These are phyloP conservation scores for Paramormyrops kingsleyae DNA, from an alignment of 2,113 vertebrate genomes.

Conservation along the genomic window DNA sequence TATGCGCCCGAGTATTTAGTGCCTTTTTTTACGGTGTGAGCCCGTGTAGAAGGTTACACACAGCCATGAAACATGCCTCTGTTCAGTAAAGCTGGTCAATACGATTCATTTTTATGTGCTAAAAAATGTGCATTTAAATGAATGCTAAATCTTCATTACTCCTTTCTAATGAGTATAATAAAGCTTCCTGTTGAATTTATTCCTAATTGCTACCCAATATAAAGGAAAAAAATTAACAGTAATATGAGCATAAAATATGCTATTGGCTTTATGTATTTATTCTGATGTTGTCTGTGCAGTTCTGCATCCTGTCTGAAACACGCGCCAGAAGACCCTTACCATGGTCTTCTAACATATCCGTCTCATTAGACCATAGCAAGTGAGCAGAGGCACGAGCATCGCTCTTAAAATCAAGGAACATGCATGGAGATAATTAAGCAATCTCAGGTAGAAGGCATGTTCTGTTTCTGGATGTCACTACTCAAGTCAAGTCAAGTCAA, in stretches of 20 bases:
- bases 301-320: constrained; percentile 44
- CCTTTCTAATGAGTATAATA: constrained; percentile 4
- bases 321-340: constrained; percentile 44
- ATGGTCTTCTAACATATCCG: constrained; percentile 41
- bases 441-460: constrained; percentile 63
- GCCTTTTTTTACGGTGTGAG: not conserved
- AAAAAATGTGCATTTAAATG: constrained; percentile 2
- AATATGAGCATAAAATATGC: not conserved
- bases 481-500: not conserved
- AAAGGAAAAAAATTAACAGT: not conserved
- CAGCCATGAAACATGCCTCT: not conserved
- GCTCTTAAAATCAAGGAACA: constrained; percentile 71
- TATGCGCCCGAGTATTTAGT: not conserved
- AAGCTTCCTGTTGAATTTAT: constrained; percentile 10
- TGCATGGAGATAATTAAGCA: constrained; percentile 68
- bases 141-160: constrained; percentile 16
- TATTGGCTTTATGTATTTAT: constrained; percentile 21
- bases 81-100: not conserved
- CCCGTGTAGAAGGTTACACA: not conserved
- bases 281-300: constrained; percentile 40
- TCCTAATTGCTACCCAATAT: constrained; percentile 9
- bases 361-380: constrained; percentile 42
- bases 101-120: not conserved
- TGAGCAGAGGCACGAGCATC: constrained; percentile 47
- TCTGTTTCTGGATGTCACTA: constrained; percentile 60